Evolutionary conservation across 2,797 vertebrate genomes (phyloP), one percentile per base, ranked within the genome.

Genomic region (Danio tinwini): DNA sequence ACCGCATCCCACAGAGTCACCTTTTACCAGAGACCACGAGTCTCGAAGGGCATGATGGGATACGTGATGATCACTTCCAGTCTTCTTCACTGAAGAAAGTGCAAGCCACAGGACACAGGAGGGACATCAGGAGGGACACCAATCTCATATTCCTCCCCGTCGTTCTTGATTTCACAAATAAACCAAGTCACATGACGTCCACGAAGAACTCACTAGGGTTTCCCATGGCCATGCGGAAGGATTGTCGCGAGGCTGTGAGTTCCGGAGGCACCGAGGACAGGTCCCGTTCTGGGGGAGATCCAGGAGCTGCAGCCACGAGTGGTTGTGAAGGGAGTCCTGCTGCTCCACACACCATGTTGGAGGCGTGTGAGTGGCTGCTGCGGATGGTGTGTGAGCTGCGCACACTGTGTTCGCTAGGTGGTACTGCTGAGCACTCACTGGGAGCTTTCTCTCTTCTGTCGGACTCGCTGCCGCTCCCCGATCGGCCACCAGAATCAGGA

Each of bases 191-290:
- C 97, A 99, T 99, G 92, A 98, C 97, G 88, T 98, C 97, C 88
- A 98, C 96, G 88, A 98, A 98, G 91, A 97, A 97, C 93, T 99
- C 97, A 85, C 96, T 93, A 90, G 97, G 95, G 93, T 98, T 98
- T 88, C 96, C 97, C 95, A 98, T 94, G 91, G 97, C 96, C 91
- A 98, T 95, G 90, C 94, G 94, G 94, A 99, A 97, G 86, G 97
- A 97, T 92, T 98, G 96, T 89, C 95, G 95, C 83, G 96, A 95
- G 86, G 95, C 92, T 9, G 96, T 95, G 90, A 97, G 92, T 94
- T 96, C 96, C 0, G 96, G 96, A 82, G 96, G 95, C 88, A 96
- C 91, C 0, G 96, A 94, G 78, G 95, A 92, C 85, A 96, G 92
- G 87, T 96, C 93, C 14, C 89, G 91, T 79, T 89, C 92, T 0